These are phyloP conservation scores for Catamblyrhynchus diadema DNA, from an alignment of 2,797 vertebrate genomes.

Conservation along the genomic window DNA sequence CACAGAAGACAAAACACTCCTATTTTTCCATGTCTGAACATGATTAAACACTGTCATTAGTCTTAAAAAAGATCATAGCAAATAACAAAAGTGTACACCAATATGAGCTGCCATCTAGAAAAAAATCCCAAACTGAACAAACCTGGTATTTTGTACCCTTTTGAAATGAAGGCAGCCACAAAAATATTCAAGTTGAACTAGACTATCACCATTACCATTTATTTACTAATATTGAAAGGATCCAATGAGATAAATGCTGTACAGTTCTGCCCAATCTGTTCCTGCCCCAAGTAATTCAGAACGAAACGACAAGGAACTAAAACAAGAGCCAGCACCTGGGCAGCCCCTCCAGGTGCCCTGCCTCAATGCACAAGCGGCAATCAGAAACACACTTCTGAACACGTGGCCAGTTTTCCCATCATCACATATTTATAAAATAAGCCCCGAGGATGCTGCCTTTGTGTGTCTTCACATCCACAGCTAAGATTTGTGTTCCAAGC, in stretches of 20 bases:
- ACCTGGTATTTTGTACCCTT: not conserved
- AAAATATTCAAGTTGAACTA: not conserved
- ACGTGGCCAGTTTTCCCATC: not conserved
- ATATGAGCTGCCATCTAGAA: not conserved
- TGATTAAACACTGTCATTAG: not conserved
- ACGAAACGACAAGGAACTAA: not conserved
- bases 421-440: not conserved
- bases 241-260: not conserved
- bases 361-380: not conserved
- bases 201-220: not conserved
- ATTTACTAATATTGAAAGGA: not conserved
- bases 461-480: not conserved
- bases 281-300: not conserved
- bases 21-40: not conserved
- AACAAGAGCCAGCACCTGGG: not conserved
- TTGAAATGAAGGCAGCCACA: not conserved
- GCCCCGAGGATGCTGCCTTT: not conserved
- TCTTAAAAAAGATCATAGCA: not conserved
- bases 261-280: not conserved
- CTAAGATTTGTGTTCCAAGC: not conserved
- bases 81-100: not conserved
- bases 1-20: not conserved
- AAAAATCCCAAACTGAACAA: fast-evolving
- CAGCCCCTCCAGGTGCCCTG: not conserved
- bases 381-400: not conserved